Evolutionary conservation across 1,140 invertebrate species (phyloP).

Genomic region (Hypsibius dujardini): DNA sequence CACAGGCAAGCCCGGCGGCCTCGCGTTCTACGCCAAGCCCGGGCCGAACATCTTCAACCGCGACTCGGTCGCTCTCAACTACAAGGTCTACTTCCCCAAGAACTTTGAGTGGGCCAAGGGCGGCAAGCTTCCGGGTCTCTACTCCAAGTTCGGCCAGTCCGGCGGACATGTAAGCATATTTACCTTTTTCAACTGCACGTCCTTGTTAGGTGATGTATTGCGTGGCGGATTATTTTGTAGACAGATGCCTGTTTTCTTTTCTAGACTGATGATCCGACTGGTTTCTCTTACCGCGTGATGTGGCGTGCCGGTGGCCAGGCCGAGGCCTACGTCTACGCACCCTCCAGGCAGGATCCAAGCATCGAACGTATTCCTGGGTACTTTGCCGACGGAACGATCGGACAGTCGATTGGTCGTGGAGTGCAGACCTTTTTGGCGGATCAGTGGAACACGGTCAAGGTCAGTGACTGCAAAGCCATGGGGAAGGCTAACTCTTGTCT

Average conservation of each 20-base stretch:
- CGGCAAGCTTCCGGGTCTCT: conserved; percentile 27
- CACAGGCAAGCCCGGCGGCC: background rate
- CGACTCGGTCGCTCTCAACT: conserved; percentile 4
- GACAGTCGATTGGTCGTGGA: conserved; percentile 1
- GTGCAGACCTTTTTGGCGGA: background rate
- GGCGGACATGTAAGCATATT: too few relatives aligned
- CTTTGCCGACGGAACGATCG: background rate
- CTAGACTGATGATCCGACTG: conserved; percentile 22
- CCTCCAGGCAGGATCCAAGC: background rate
- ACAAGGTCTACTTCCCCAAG: conserved; percentile 23
- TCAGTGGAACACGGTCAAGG: conserved; percentile 17
- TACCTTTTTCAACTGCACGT: too few relatives aligned
- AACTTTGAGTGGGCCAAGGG: conserved; percentile 26
- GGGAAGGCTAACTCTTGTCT: too few relatives aligned
- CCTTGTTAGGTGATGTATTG: too few relatives aligned
- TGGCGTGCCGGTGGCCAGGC: conserved; percentile 25
- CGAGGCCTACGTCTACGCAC: background rate
- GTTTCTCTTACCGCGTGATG: conserved; percentile 28
- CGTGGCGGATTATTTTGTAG: too few relatives aligned
- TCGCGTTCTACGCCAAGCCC: background rate
- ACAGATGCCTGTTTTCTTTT: too few relatives aligned
- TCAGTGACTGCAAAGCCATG: too few relatives aligned
- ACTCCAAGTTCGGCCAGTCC: conserved; percentile 22
- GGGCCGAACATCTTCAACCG: conserved; percentile 5
- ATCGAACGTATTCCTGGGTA: conserved; percentile 1